Conservation (phyloP, 2,113 vertebrate species). For the Clarias macrocephalus region DNA sequence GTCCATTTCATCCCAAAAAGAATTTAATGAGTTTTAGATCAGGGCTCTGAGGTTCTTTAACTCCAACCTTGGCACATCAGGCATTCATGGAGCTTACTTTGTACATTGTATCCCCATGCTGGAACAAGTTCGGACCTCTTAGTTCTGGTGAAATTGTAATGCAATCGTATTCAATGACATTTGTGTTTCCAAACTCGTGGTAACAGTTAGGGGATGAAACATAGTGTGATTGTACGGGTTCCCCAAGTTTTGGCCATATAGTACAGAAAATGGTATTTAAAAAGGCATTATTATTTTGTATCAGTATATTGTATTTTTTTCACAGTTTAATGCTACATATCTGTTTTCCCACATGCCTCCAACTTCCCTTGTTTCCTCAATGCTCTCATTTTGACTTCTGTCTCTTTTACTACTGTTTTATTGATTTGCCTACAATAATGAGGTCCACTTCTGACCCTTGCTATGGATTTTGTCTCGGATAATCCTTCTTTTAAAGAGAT, state of each 20-base stretch:
- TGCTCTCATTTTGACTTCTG: not conserved
- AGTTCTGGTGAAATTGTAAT: not conserved
- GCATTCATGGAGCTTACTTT: not conserved
- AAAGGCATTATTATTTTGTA: not conserved
- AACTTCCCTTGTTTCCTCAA: too few relatives aligned
- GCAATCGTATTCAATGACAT: not conserved
- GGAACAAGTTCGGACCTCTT: not conserved
- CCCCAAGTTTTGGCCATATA: not conserved
- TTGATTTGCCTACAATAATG: slow-evolving; percentile 10
- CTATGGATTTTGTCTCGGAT: not conserved
- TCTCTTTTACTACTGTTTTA: not conserved
- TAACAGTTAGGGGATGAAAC: not conserved
- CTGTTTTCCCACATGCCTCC: not conserved
- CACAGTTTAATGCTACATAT: not conserved
- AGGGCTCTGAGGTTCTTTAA: not conserved
- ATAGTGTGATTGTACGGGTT: not conserved
- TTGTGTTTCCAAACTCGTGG: not conserved
- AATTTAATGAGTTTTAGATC: not conserved
- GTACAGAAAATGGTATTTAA: not conserved
- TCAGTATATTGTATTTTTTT: not conserved
- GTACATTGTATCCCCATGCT: not conserved
- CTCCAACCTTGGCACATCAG: too few relatives aligned
- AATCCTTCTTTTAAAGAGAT: not conserved
- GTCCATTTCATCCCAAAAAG: not conserved
- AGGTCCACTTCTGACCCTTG: not conserved